Percentiles rank a stretch among this genome's conserved stretches.
Conservation (phyloP, 2,888 invertebrate species). For the Andrena dorsata region DNA sequence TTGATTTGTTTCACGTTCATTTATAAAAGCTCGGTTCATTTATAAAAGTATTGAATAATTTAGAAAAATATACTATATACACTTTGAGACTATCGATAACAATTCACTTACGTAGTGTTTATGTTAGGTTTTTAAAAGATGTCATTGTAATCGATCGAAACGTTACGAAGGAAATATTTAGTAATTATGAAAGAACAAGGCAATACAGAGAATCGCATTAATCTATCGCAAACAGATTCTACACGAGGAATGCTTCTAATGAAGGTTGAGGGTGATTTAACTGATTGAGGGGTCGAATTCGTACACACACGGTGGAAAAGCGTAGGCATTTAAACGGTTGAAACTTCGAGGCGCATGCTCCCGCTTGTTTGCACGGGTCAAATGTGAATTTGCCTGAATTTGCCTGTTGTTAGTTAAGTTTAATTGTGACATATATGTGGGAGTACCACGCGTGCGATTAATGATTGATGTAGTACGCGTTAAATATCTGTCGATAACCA, state of each 20-base stretch:
- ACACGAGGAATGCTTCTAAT: background rate
- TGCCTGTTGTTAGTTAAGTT: constrained; percentile 40
- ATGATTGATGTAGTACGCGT: constrained; percentile 22
- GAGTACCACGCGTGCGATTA: constrained; percentile 20
- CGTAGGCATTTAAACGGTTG: constrained; percentile 21
- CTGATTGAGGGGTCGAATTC: background rate
- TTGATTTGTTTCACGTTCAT: background rate
- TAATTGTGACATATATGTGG: constrained; percentile 45
- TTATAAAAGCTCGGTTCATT: background rate
- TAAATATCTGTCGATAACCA: constrained; percentile 40
- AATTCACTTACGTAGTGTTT: too few relatives aligned
- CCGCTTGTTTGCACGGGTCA: constrained; percentile 24
- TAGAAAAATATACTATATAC: background rate
- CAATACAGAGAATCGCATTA: background rate
- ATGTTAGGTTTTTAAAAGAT: too few relatives aligned
- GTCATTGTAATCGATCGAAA: background rate
- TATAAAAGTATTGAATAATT: background rate
- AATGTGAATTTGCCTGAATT: constrained; percentile 51
- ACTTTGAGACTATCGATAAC: too few relatives aligned
- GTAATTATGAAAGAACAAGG: background rate
- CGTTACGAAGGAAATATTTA: background rate
- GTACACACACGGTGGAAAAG: background rate
- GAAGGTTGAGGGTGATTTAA: background rate
- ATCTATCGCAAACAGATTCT: background rate
- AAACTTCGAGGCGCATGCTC: constrained; percentile 51